A percentile compares a stretch with the other conserved stretches of the same genome.
phyloP scores from a whole-genome alignment of 2,888 invertebrate genomes.

The Leptinotarsa juncta region DNA sequence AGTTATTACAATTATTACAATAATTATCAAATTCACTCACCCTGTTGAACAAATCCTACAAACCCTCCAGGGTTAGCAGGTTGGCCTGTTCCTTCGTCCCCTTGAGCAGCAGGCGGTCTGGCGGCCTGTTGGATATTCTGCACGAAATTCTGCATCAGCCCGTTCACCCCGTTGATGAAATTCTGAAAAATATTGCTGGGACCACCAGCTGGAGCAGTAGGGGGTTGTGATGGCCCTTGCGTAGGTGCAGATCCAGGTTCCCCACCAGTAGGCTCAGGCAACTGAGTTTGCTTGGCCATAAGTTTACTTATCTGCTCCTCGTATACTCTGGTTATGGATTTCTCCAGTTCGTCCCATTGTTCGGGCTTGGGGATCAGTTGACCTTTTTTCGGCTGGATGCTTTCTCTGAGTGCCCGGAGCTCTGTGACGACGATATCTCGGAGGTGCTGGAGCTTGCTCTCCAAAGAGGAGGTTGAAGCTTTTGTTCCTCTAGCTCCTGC shows the following conservation, averaged over 20 bases:
- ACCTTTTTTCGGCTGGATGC: slow-evolving; percentile 43
- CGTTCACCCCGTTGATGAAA: slow-evolving; percentile 31
- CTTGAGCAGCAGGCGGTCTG: slow-evolving; percentile 27
- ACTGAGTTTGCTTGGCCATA: slow-evolving; percentile 21
- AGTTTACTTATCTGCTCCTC: slow-evolving; percentile 39
- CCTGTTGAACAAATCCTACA: slow-evolving; percentile 47
- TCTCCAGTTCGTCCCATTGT: slow-evolving; percentile 49
- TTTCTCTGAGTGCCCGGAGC: slow-evolving; percentile 43
- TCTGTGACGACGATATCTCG: slow-evolving; percentile 40
- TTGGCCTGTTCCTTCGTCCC: slow-evolving; percentile 29
- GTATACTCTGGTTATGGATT: slow-evolving; percentile 44
- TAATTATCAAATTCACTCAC: slow-evolving; percentile 32
- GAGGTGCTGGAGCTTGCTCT: slow-evolving; percentile 36
- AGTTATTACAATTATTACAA: not conserved
- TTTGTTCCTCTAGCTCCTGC: not conserved
- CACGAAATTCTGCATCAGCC: slow-evolving; percentile 46
- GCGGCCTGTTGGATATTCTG: slow-evolving; percentile 40
- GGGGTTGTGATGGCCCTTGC: not conserved
- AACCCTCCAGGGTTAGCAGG: slow-evolving; percentile 45
- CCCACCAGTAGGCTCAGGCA: slow-evolving; percentile 1
- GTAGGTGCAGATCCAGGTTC: not conserved
- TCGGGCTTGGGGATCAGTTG: slow-evolving; percentile 41
- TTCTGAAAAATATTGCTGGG: slow-evolving; percentile 48
- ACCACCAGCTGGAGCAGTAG: not conserved
- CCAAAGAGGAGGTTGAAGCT: not conserved